Base-by-base conservation (phyloP, 2,888 invertebrate species). In the Troglohyphantes excavatus region DNA sequence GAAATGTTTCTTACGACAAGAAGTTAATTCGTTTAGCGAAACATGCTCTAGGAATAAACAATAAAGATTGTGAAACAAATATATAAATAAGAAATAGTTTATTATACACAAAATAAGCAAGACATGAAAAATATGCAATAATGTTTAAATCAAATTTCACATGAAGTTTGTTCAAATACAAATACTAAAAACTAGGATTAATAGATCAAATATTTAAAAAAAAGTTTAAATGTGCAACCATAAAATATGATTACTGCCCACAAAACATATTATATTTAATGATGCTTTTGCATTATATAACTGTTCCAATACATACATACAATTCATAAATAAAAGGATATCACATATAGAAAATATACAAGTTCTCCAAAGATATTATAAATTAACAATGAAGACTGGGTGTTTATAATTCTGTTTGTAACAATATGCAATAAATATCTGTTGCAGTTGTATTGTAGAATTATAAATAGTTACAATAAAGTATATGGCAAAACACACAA, bases 31-130 rank as follows among this genome's bases (percentile, higher is more conserved):
- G n/a, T n/a, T n/a, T n/a, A n/a, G n/a, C n/a, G n/a, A n/a, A n/a
- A n/a, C n/a, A n/a, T n/a, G n/a, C n/a, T n/a, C n/a, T n/a, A 39
- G 13, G 39, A 39, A 39, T 39, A 1, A 39, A 3, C 33, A 33
- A 33, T 33, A 33, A 33, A 33, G 33, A 33, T 1, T 39, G 39
- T 13, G 21, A 23, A 82, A 33, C 43, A 23, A 70, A 26, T 6
- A 27, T 63, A 83, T 67, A 84, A 84, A 84, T 73, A 73, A 33
- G 63, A 72, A 75, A 75, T 75, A 75, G 63, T 84, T 84, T 84
- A 75, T 75, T 84, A 46, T 75, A 73, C 75, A 84, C 53, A 84
- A 75, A 67, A 33, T 27, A 75, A 84, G 46, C 53, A 75, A 84
- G 29, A 83, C 72, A 83, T 72, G n/a, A 72, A 72, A 73, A 73